Conservation (phyloP, 1,140 invertebrate species). For the Bombyx mandarina region DNA sequence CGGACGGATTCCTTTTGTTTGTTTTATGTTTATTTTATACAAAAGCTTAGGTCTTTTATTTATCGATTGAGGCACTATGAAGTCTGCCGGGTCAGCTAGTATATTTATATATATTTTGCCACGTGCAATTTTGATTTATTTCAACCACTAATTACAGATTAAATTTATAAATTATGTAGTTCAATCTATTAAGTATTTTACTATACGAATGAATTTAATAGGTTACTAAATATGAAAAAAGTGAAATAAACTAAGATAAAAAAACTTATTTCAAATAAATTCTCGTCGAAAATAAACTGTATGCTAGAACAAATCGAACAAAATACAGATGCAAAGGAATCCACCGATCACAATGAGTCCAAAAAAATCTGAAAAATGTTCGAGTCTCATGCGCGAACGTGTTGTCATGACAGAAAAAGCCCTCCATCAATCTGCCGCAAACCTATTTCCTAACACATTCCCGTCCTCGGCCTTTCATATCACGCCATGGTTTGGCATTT, state of each 20-base stretch:
- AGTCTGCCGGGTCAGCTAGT: no score
- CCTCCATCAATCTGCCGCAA: constrained; percentile 46
- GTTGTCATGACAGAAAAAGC: constrained; percentile 43
- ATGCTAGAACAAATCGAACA: constrained; percentile 9
- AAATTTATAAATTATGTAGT: not conserved
- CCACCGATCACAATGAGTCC: constrained; percentile 15
- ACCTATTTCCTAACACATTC: constrained; percentile 46
- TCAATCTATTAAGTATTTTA: not conserved
- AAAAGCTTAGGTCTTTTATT: no score
- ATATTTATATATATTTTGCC: no score
- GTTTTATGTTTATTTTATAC: no score
- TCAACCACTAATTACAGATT: not conserved
- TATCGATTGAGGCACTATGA: no score
- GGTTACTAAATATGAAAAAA: not conserved
- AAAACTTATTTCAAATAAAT: not conserved
- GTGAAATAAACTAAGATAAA: no score
- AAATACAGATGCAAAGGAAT: constrained; percentile 8
- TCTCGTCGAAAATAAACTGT: not conserved
- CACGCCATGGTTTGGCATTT: constrained; percentile 29
- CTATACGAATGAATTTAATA: not conserved
- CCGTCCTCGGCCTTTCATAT: constrained; percentile 35
- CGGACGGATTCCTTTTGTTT: no score
- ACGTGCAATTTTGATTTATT: not conserved
- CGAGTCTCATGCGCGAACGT: constrained; percentile 25
- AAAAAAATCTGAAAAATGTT: constrained; percentile 30